A percentile compares a stretch with the other conserved stretches of the same genome.
These are phyloP conservation scores for Mus spretus DNA, from an alignment of 2,797 vertebrate genomes.

Conservation along the genomic window DNA sequence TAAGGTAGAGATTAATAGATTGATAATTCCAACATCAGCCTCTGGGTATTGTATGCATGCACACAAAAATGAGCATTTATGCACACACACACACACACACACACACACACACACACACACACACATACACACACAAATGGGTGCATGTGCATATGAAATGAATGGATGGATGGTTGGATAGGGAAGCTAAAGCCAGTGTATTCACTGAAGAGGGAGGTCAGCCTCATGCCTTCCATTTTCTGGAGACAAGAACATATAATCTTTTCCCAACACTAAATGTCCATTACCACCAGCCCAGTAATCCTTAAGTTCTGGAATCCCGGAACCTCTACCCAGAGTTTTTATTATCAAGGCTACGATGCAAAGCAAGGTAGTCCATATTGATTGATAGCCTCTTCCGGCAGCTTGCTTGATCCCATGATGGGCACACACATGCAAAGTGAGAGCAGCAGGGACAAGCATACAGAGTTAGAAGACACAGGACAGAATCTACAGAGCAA, in stretches of 20 bases:
- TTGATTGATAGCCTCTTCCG: background rate
- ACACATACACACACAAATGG: too few species aligned
- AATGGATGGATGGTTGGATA: background rate
- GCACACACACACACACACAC: too few species aligned
- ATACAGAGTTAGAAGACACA: background rate
- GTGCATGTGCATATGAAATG: background rate
- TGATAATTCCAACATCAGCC: background rate
- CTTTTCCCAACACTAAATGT: background rate
- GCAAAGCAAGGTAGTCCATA: constrained; percentile 27
- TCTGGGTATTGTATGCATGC: background rate
- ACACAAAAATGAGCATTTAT: background rate
- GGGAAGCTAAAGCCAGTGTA: background rate
- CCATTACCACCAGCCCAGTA: background rate
- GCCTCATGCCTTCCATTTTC: background rate
- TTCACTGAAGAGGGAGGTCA: background rate
- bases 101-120: too few species aligned
- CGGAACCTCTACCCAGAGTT: background rate
- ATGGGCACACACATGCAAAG: background rate
- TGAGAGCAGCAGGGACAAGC: background rate
- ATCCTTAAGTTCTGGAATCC: background rate
- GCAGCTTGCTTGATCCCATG: constrained; percentile 13
- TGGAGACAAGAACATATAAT: background rate
- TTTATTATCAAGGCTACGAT: background rate
- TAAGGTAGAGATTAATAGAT: background rate
- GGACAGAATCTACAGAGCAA: background rate